These are phyloP conservation scores for Melopsittacus undulatus DNA, from an alignment of 2,797 vertebrate genomes.

Conservation along the genomic window DNA sequence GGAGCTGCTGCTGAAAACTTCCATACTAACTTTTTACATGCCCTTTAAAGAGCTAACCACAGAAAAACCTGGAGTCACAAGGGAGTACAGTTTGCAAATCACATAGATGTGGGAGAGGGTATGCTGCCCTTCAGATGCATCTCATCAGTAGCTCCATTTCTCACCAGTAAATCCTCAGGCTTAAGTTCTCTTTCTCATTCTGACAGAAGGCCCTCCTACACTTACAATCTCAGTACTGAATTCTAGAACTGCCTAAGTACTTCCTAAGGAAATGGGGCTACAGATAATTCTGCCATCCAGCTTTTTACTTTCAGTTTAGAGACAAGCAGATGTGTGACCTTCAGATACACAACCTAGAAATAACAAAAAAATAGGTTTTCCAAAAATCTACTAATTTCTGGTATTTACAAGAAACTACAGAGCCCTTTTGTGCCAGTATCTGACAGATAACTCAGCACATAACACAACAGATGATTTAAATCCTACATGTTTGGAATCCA, in stretches of 20 bases:
- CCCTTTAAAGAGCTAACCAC: neutral
- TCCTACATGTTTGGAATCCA: neutral
- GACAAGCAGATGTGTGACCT: neutral
- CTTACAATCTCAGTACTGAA: neutral
- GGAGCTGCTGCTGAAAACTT: neutral
- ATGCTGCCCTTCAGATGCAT: rapidly evolving
- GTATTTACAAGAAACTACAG: neutral
- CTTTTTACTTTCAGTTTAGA: neutral
- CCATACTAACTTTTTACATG: neutral
- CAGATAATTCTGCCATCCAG: neutral
- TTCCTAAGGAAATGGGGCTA: neutral
- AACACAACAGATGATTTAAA: neutral
- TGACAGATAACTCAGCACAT: neutral
- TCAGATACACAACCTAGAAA: neutral
- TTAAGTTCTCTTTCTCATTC: neutral
- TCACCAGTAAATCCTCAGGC: neutral
- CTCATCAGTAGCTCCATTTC: neutral
- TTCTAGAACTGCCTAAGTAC: neutral
- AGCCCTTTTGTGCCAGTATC: neutral
- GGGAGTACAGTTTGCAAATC: neutral
- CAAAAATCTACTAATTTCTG: neutral
- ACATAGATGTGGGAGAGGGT: too few relatives aligned
- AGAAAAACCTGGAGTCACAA: neutral
- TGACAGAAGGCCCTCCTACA: neutral
- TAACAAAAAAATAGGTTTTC: neutral